Evolutionary conservation across 2,113 vertebrate genomes (phyloP), one percentile per base, ranked within the genome.

Genomic region (Gila orcuttii): DNA sequence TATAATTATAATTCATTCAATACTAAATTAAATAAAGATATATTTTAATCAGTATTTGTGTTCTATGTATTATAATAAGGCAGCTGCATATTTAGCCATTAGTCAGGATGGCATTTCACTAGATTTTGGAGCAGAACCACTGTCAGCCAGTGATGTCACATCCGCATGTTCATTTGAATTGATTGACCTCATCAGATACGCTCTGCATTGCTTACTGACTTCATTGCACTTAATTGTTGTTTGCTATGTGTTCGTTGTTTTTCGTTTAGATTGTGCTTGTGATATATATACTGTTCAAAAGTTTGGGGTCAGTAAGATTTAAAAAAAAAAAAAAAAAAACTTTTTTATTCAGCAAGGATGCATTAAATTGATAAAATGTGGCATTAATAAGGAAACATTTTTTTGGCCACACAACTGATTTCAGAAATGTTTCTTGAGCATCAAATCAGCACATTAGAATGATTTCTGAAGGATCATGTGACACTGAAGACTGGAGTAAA

Each of bases 181-280:
- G 52, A 79, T 42, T 79, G 57, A 79, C 33, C 11, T 79, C 21
- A 62, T 1, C 77, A 79, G 57, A 62, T 57, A 60, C 25, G 28
- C 45, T 52, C 45, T 42, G 17, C 77, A 79, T 79, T 17, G 31
- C 57, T 39, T 33, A 21, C 57, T 60, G 36, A 79, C 77, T 62
- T 79, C 77, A 79, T 79, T 42, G n/a, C 77, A 60, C 52, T 8
- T 17, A 10, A 4, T 9, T 79, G 57, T n/a, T 79, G 77, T 79
- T 60, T 39, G 36, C 21, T 57, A 3, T 79, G 52, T 79, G 21
- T 11, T 57, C 4, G 21, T 1, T 0, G 17, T 57, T 55, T 55
- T 33, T 10, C 25, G 19, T n/a, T 11, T 45, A 0, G 8, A 23
- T 73, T 64, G 60, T 64, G 60, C 60, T 47, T 47, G 71, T 75